phyloP scores from a whole-genome alignment of 1,140 invertebrate genomes.

The Halesus radiatus region DNA sequence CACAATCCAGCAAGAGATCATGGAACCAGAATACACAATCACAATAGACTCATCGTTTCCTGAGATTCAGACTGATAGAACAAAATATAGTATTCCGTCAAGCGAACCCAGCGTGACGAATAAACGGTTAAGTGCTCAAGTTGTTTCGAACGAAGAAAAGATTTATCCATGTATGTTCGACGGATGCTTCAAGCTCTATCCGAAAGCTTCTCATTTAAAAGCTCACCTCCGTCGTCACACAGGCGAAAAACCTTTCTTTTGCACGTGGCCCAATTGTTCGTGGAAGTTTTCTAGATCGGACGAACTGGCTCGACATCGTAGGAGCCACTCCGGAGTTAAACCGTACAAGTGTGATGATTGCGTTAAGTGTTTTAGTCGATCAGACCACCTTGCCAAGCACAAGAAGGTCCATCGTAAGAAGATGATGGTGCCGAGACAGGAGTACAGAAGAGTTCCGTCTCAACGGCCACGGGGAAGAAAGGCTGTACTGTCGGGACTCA shows the following conservation, averaged over 20 bases:
- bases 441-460: slow-evolving; percentile 17
- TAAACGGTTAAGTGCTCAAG: neutral
- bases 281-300: slow-evolving; percentile 96
- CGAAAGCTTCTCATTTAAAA: slow-evolving; percentile 94
- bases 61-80: too few species aligned
- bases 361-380: slow-evolving; percentile 88
- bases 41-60: slow-evolving; percentile 9
- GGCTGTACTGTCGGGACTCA: slow-evolving; percentile 29
- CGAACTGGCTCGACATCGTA: slow-evolving; percentile 86
- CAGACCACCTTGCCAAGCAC: slow-evolving; percentile 92
- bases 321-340: slow-evolving; percentile 87
- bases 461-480: slow-evolving; percentile 48
- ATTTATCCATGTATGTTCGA: slow-evolving; percentile 74
- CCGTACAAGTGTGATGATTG: slow-evolving; percentile 90
- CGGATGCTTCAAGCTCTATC: slow-evolving; percentile 82
- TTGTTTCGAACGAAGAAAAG: slow-evolving; percentile 59
- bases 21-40: slow-evolving; percentile 13
- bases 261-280: slow-evolving; percentile 91
- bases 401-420: slow-evolving; percentile 85
- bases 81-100: too few species aligned
- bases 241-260: slow-evolving; percentile 94
- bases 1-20: neutral
- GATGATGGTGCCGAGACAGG: slow-evolving; percentile 56
- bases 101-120: too few species aligned
- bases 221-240: slow-evolving; percentile 94